Evolutionary conservation across 1,140 invertebrate genomes (phyloP).

Genomic region (Pygmarrhopalites habei): DNA sequence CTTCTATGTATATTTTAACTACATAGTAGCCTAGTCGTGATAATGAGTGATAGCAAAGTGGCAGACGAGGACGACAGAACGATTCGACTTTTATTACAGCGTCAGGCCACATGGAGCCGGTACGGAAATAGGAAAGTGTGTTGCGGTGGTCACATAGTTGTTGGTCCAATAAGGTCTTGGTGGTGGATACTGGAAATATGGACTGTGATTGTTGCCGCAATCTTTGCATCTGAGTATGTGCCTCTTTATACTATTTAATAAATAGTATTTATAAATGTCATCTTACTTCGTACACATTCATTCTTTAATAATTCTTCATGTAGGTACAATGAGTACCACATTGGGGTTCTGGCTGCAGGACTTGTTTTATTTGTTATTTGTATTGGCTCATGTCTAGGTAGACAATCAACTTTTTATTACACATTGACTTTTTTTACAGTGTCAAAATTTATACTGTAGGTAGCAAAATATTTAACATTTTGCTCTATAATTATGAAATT

Average conservation of each 20-base stretch:
- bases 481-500: too few relatives aligned
- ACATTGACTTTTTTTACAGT: too few relatives aligned
- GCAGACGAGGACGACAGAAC: not conserved
- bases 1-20: too few relatives aligned
- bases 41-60: too few relatives aligned
- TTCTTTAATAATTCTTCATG: not conserved
- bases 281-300: too few relatives aligned
- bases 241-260: too few relatives aligned
- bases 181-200: constrained; percentile 29
- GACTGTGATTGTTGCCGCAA: not conserved
- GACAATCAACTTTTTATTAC: too few relatives aligned
- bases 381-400: too few relatives aligned
- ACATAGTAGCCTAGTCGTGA: too few relatives aligned
- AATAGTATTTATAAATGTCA: too few relatives aligned
- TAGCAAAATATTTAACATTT: too few relatives aligned
- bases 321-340: constrained; percentile 5
- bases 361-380: constrained; percentile 2
- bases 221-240: constrained; percentile 21
- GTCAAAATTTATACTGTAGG: too few relatives aligned
- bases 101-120: constrained; percentile 9
- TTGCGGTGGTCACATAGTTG: constrained; percentile 12
- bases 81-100: not conserved
- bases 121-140: constrained; percentile 20
- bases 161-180: constrained; percentile 23
- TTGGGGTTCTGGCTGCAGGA: not conserved